phyloP scores from a whole-genome alignment of 2,888 invertebrate species.

The Drosophila colorata region DNA sequence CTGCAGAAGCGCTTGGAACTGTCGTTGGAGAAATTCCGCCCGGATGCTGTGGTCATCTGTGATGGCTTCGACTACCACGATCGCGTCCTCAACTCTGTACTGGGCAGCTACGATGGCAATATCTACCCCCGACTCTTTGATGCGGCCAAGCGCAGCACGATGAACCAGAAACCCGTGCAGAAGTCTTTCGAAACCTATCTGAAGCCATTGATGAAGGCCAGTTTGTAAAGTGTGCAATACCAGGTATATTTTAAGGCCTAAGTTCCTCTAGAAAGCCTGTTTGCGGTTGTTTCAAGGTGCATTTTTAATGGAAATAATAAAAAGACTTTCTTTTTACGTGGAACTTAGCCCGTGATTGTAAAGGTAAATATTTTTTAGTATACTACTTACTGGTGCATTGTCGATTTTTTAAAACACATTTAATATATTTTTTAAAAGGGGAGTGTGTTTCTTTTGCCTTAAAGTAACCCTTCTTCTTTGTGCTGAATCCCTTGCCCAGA shows the following conservation, averaged over 20 bases:
- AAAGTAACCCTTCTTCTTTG: no score
- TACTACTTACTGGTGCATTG: no score
- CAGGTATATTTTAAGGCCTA: no score
- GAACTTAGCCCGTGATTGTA: no score
- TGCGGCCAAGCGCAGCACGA: conserved; percentile 92
- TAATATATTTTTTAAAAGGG: no score
- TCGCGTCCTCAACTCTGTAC: conserved; percentile 90
- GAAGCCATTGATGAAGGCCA: conserved; percentile 92
- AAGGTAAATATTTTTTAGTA: no score
- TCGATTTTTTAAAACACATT: no score
- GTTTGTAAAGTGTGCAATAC: conserved; percentile 86
- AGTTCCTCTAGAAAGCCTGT: background rate
- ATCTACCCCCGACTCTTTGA: conserved; percentile 93
- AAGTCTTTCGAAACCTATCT: conserved; percentile 89
- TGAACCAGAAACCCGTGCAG: conserved; percentile 93
- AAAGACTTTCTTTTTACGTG: background rate
- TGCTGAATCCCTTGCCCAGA: no score
- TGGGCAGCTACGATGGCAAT: conserved; percentile 93
- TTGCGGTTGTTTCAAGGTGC: background rate
- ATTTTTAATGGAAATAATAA: conserved; percentile 6
- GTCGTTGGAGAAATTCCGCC: conserved; percentile 90
- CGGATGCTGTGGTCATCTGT: conserved; percentile 95
- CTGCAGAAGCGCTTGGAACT: conserved; percentile 90
- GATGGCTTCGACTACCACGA: conserved; percentile 96
- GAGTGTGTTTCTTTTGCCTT: no score